phyloP scores from a whole-genome alignment of 2,888 invertebrate species.

The Linnaemya tessellans region DNA sequence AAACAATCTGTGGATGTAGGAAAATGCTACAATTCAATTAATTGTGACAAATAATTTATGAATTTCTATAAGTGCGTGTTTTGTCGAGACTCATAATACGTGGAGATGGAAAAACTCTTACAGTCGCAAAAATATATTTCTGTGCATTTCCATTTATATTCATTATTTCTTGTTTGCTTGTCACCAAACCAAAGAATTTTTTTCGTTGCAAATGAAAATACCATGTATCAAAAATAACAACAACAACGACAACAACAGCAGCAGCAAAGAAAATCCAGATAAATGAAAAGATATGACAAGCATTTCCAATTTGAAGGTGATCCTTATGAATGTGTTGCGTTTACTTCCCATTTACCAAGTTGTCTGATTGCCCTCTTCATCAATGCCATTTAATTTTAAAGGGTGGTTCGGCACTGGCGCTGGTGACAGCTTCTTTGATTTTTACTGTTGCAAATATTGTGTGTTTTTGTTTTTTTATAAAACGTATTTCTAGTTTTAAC shows the following conservation, averaged over 20 bases:
- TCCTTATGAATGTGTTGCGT: constrained; percentile 52
- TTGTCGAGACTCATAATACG: constrained; percentile 5
- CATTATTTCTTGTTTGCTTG: constrained; percentile 54
- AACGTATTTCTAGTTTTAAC: constrained; percentile 44
- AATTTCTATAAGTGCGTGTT: constrained; percentile 74
- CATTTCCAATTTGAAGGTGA: constrained; percentile 81
- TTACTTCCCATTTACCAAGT: constrained; percentile 44
- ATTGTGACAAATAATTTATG: constrained; percentile 82
- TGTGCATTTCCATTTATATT: constrained; percentile 40
- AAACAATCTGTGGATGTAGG: constrained; percentile 54
- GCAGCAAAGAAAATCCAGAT: constrained; percentile 76
- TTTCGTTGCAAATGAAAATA: constrained; percentile 67
- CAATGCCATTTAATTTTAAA: constrained; percentile 69
- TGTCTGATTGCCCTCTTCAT: constrained; percentile 58
- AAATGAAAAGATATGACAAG: constrained; percentile 83
- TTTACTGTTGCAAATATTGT: constrained; percentile 36
- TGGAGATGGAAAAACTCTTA: background rate
- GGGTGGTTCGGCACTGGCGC: constrained; percentile 61
- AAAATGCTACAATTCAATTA: constrained; percentile 80
- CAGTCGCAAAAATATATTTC: constrained; percentile 11
- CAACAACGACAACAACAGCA: constrained; percentile 56
- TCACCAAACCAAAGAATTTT: constrained; percentile 25
- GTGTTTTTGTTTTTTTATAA: constrained; percentile 12
- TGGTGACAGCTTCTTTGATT: constrained; percentile 38
- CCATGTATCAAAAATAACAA: constrained; percentile 65